Percentiles rank a stretch among this genome's conserved stretches.
These are phyloP conservation scores for Trypoxylon attenuatum DNA, from an alignment of 2,888 invertebrate species.

Conservation along the genomic window DNA sequence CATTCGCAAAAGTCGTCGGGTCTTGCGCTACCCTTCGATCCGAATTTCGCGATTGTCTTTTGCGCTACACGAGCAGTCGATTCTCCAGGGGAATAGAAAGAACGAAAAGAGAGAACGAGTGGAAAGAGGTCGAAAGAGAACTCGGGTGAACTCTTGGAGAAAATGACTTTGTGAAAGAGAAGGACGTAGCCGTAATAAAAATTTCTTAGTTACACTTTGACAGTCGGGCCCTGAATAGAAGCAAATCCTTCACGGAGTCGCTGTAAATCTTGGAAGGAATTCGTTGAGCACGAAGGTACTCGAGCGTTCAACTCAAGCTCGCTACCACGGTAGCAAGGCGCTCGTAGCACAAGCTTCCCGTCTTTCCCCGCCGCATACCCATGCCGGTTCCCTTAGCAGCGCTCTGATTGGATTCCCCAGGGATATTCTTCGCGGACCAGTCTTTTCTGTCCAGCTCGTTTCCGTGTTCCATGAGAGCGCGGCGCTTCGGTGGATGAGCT, in stretches of 20 bases:
- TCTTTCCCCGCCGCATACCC: too few species aligned
- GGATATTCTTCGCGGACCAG: conserved; percentile 37
- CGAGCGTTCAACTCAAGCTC: conserved; percentile 42
- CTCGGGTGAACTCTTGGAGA: too few species aligned
- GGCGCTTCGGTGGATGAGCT: conserved; percentile 2
- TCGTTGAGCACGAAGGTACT: conserved; percentile 30
- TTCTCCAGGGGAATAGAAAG: too few species aligned
- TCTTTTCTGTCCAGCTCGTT: conserved; percentile 39
- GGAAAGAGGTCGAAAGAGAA: too few species aligned
- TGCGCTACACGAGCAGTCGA: too few species aligned
- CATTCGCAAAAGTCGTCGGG: too few species aligned
- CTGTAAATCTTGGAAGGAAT: conserved; percentile 43
- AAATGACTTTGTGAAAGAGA: too few species aligned
- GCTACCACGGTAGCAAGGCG: conserved; percentile 32
- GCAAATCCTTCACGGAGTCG: conserved; percentile 16
- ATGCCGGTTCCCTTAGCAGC: too few species aligned
- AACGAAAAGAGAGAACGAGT: too few species aligned
- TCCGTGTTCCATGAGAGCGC: conserved; percentile 16
- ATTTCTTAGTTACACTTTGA: conserved; percentile 32
- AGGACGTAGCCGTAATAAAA: conserved; percentile 31
- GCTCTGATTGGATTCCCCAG: conserved; percentile 54
- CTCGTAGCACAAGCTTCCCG: too few species aligned
- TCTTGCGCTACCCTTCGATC: too few species aligned
- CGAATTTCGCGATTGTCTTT: too few species aligned
- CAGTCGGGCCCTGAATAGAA: conserved; percentile 10